These are phyloP conservation scores for Tetragonula clypearis DNA, from an alignment of 1,140 invertebrate genomes.

Conservation along the genomic window DNA sequence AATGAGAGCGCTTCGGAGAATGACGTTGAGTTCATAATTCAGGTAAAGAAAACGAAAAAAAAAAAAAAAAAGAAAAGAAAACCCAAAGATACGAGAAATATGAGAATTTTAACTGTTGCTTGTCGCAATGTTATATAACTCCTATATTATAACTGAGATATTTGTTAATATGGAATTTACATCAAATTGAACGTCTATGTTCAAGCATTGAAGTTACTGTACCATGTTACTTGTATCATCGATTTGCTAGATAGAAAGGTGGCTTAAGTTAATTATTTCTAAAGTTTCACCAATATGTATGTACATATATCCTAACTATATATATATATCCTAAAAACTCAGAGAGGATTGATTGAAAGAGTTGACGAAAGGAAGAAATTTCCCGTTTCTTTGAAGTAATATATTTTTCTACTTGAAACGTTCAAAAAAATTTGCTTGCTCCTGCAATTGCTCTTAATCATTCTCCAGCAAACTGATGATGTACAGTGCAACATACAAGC, in stretches of 20 bases:
- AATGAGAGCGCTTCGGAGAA: slow-evolving; percentile 71
- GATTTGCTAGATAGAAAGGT: neutral
- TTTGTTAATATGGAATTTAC: neutral
- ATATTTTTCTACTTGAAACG: neutral
- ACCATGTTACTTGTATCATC: neutral
- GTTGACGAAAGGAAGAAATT: too few species aligned
- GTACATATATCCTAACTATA: too few species aligned
- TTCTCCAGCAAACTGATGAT: neutral
- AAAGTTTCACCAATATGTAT: too few species aligned
- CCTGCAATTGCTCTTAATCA: neutral
- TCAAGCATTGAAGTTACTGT: neutral
- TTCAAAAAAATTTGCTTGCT: neutral
- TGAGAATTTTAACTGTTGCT: neutral
- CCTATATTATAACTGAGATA: neutral
- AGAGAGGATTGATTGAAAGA: too few species aligned
- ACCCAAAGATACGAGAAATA: neutral
- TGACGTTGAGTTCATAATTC: slow-evolving; percentile 79
- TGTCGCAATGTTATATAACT: neutral
- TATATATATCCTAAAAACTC: too few species aligned
- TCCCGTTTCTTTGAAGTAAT: neutral
- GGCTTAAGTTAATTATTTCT: too few species aligned
- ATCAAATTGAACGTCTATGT: neutral
- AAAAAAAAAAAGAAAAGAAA: too few species aligned
- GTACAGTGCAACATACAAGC: neutral
- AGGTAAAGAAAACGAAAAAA: slow-evolving; percentile 62